These are phyloP conservation scores for Eupithecia pulchellata DNA, from an alignment of 2,888 invertebrate species.

Conservation along the genomic window DNA sequence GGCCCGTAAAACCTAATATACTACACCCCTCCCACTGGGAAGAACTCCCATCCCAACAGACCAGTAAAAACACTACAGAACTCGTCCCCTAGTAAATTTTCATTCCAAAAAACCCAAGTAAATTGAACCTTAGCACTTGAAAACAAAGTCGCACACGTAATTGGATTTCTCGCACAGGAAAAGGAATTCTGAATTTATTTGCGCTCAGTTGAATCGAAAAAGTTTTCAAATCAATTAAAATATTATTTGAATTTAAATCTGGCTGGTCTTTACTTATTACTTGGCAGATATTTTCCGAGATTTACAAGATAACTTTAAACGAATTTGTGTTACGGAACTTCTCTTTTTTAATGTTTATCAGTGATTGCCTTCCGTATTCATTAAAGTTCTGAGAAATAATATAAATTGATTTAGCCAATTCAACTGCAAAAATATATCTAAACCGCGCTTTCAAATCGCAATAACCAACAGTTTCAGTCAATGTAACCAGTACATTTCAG, in stretches of 20 bases:
- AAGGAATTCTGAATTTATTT: conserved; percentile 31
- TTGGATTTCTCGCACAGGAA: conserved; percentile 18
- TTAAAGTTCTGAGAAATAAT: too few species aligned
- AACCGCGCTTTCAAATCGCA: neutral
- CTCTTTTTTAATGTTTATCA: neutral
- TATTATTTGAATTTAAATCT: conserved; percentile 26
- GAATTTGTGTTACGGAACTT: neutral
- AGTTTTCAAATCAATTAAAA: conserved; percentile 34
- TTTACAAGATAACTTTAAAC: neutral
- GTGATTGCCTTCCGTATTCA: neutral
- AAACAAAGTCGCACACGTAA: conserved; percentile 29
- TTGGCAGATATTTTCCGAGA: conserved; percentile 6
- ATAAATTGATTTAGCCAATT: too few species aligned
- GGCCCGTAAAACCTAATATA: conserved; percentile 26
- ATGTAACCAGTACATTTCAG: neutral
- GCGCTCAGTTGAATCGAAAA: conserved; percentile 28
- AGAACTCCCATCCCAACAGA: conserved; percentile 13
- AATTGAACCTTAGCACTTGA: conserved; percentile 28
- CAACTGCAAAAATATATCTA: neutral
- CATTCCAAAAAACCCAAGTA: conserved; percentile 21
- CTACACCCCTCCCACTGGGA: conserved; percentile 21
- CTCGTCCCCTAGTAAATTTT: conserved; percentile 28
- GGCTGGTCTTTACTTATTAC: neutral
- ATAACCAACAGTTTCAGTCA: neutral
- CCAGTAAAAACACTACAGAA: conserved; percentile 25